Conservation (phyloP, 2,888 invertebrate species). For the Drosophila helvetica region DNA sequence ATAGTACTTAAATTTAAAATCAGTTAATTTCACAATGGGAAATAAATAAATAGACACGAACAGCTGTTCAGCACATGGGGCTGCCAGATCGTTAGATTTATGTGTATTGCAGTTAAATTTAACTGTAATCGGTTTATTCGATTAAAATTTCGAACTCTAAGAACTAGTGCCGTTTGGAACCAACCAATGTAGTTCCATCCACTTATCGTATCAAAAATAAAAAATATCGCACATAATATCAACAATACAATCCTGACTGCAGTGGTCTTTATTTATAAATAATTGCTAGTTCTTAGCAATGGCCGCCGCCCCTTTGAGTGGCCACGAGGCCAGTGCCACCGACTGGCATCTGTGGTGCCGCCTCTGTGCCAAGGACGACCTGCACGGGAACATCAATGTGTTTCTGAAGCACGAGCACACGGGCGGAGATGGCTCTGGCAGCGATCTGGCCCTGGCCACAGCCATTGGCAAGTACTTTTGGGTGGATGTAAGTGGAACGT, state of each 20-base stretch:
- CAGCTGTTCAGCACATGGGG: not conserved
- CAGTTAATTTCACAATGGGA: conserved; percentile 53
- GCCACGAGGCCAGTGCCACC: not conserved
- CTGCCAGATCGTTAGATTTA: no score
- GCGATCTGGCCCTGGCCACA: conserved; percentile 65
- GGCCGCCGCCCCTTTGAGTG: conserved; percentile 19
- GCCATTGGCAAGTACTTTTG: conserved; percentile 80
- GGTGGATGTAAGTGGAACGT: conserved; percentile 68
- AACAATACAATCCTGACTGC: no score
- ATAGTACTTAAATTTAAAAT: conserved; percentile 86
- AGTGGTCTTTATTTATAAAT: no score
- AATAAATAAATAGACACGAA: conserved; percentile 8
- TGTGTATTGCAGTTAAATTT: no score
- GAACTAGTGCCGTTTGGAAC: no score
- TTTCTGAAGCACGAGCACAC: conserved; percentile 63
- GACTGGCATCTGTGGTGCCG: conserved; percentile 77
- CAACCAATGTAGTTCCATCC: no score
- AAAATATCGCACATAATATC: no score
- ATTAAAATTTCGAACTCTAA: no score
- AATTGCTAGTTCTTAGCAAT: conserved; percentile 24
- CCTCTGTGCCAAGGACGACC: conserved; percentile 75
- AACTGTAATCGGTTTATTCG: no score
- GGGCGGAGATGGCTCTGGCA: conserved; percentile 6
- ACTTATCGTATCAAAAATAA: no score
- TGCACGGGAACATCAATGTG: conserved; percentile 70